phyloP scores from a whole-genome alignment of 30 jellyfish, hydroid and myxozoan genomes.

The Calvadosia cruxmelitensis region DNA sequence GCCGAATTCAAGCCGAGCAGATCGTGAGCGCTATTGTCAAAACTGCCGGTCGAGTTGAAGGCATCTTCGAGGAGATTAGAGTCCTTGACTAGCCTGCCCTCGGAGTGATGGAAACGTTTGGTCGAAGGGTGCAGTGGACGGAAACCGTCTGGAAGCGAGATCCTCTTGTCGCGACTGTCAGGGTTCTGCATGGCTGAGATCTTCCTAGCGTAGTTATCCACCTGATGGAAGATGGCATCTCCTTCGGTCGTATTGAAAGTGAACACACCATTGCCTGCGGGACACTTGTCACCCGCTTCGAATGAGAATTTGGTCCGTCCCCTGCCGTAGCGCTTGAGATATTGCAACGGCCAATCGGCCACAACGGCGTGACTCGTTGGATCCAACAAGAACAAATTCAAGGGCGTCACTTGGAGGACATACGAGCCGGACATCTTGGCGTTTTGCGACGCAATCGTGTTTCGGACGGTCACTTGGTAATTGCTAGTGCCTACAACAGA shows the following conservation, averaged over 20 bases:
- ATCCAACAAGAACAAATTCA: constrained; percentile 38
- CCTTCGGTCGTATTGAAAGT: constrained; percentile 95
- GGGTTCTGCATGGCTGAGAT: constrained; percentile 36
- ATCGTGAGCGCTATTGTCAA: constrained; percentile 38
- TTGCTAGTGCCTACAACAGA: constrained; percentile 22
- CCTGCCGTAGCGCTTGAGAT: constrained; percentile 87
- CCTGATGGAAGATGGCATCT: constrained; percentile 79
- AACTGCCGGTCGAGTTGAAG: background rate
- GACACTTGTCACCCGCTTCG: constrained; percentile 95
- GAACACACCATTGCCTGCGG: constrained; percentile 78
- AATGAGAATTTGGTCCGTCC: constrained; percentile 94
- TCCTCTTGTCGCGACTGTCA: constrained; percentile 37
- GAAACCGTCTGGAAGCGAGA: constrained; percentile 64
- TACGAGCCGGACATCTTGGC: constrained; percentile 88
- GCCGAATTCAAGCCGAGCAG: constrained; percentile 10
- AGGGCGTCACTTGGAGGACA: constrained; percentile 70
- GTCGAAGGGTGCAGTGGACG: constrained; percentile 40
- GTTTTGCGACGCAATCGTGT: constrained; percentile 92
- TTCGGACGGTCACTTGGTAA: constrained; percentile 78
- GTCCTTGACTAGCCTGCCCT: constrained; percentile 63
- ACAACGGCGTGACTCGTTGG: constrained; percentile 40
- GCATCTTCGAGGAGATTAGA: constrained; percentile 27
- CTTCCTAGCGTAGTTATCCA: constrained; percentile 75
- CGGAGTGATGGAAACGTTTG: constrained; percentile 72
- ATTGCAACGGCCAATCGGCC: constrained; percentile 98